A percentile compares a stretch with the other conserved stretches of the same genome.
Evolutionary conservation across 2,797 vertebrate genomes (phyloP).

Genomic region (Scyliorhinus canicula): DNA sequence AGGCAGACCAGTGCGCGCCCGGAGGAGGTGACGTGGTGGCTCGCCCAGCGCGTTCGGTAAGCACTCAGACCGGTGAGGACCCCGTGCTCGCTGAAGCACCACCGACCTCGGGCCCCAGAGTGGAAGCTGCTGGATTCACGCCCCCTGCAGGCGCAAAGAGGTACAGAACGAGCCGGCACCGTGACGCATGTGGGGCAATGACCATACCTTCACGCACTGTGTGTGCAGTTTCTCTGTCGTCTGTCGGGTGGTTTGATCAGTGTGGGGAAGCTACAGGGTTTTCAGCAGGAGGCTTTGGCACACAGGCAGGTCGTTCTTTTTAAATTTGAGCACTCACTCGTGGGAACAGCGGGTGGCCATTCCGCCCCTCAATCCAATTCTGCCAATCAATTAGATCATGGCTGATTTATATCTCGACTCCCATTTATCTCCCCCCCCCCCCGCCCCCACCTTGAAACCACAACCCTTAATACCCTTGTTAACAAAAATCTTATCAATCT

Average conservation of each 20-base stretch:
- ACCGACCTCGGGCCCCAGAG: constrained; percentile 26
- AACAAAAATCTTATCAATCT: neutral
- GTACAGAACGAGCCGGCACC: neutral
- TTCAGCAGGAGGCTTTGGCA: neutral
- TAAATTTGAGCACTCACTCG: neutral
- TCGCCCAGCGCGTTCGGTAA: constrained; percentile 36
- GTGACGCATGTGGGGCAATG: neutral
- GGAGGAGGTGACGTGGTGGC: constrained; percentile 40
- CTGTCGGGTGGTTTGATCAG: neutral
- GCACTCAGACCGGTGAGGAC: constrained; percentile 40
- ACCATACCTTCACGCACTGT: neutral
- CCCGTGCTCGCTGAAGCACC: constrained; percentile 40
- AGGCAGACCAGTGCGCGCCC: no score
- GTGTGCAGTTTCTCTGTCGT: no score
- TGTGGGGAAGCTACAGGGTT: neutral
- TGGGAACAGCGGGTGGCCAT: neutral
- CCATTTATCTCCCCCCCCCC: neutral
- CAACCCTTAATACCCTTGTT: neutral
- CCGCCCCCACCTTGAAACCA: neutral
- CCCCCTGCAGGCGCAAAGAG: constrained; percentile 1
- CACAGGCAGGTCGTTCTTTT: neutral
- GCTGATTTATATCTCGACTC: neutral
- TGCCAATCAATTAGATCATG: neutral
- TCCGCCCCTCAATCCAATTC: neutral
- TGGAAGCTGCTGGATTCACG: constrained; percentile 45